A percentile compares a stretch with the other conserved stretches of the same genome.
These are phyloP conservation scores for Hoplostethus atlanticus DNA, from an alignment of 2,797 vertebrate genomes.

Conservation along the genomic window DNA sequence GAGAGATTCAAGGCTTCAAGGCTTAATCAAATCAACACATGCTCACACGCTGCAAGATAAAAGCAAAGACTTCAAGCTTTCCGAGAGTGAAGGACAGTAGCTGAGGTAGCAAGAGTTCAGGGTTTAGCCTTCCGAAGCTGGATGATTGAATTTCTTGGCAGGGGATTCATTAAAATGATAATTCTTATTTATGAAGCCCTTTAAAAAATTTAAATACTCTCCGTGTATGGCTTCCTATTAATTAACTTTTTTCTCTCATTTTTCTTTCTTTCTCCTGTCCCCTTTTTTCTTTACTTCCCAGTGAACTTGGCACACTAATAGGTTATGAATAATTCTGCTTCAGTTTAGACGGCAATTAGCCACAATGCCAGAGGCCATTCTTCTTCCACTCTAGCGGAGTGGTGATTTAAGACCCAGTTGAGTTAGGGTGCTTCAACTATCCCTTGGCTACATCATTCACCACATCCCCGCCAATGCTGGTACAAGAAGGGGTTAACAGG, in stretches of 20 bases:
- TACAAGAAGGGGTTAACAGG: constrained; percentile 58
- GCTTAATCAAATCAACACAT: constrained; percentile 40
- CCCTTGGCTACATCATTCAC: constrained; percentile 54
- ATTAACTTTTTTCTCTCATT: constrained; percentile 82
- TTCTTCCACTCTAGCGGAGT: constrained; percentile 74
- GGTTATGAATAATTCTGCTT: constrained; percentile 90
- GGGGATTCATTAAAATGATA: constrained; percentile 84
- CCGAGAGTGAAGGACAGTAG: constrained; percentile 68
- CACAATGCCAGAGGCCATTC: constrained; percentile 81
- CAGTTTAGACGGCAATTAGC: constrained; percentile 86
- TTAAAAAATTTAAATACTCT: constrained; percentile 85
- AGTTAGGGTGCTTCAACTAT: constrained; percentile 57
- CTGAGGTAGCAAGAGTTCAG: constrained; percentile 58
- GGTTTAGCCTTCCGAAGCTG: constrained; percentile 74
- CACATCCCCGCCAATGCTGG: constrained; percentile 35
- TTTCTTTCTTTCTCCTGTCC: constrained; percentile 66
- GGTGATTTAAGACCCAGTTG: constrained; percentile 75
- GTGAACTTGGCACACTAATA: constrained; percentile 87
- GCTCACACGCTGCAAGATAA: constrained; percentile 18
- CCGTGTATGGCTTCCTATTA: constrained; percentile 80
- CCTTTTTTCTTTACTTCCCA: constrained; percentile 74
- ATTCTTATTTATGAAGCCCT: constrained; percentile 86
- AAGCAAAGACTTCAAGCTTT: constrained; percentile 56
- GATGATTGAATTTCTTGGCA: constrained; percentile 80
- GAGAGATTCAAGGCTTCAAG: background rate